Evolutionary conservation across 1,140 invertebrate genomes (phyloP), one percentile per base, ranked within the genome.

Genomic region (Maconellicoccus hirsutus): DNA sequence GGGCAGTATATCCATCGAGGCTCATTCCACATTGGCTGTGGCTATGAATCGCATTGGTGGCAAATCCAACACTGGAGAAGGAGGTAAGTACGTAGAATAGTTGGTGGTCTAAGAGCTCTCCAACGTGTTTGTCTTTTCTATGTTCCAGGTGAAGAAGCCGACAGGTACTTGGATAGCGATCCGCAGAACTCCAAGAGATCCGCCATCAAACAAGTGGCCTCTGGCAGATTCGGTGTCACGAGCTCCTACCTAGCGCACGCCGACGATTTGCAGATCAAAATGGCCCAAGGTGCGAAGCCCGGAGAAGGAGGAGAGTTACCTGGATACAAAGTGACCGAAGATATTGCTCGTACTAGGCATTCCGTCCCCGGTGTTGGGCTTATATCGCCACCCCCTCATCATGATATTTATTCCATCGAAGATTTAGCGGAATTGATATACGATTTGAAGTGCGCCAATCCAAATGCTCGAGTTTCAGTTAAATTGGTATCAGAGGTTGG

Each of bases 331-430:
- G 86, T 98, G 7, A 94, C 94, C 0, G 88, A 91, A 76, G 94
- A 97, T 70, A 99, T 99, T 78, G 97, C 96, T 6, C 86, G 87
- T 72, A 97, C 94, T 0, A 85, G 97, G 69, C 94, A 98, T 80
- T 98, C 95, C 0, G 94, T 98, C 1, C 84, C 96, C 6, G 95
- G 95, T 7, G 97, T 99, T n/a, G 97, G 97, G 70, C 81, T 99
- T 0, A 98, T 99, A 77, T 98, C 95, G 0, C 97, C 97, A 33
- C 96, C 97, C 6, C 97, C 97, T 6, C 97, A 99, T 83, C 97
- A 99, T 80, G 96, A 99, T 78, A 98, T 99, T 79, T 99, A 99
- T 81, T 98, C 94, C 38, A 99, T 99, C 77, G 97, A 99, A 82
- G 97, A 99, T 84, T 83, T 99, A 75, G 94, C 96, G 0, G 94